phyloP scores from a whole-genome alignment of 2,113 vertebrate species.

The Elachura formosa region DNA sequence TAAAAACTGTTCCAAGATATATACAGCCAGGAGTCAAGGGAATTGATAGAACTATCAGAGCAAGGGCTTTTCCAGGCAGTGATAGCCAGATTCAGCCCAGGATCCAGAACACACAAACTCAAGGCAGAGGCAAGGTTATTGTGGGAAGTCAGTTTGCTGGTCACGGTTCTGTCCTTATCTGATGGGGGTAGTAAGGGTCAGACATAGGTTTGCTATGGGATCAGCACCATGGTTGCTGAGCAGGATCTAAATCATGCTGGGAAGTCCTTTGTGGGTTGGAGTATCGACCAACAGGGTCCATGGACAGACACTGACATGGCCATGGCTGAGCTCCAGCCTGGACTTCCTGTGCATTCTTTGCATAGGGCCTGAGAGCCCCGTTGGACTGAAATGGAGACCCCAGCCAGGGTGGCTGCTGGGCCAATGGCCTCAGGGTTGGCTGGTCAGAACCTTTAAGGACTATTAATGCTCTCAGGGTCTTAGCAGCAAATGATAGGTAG shows the following conservation, averaged over 20 bases:
- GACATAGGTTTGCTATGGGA: too few relatives aligned
- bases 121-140: not conserved
- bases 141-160: not conserved
- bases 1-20: not conserved
- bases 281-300: not conserved
- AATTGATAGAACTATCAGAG: not conserved
- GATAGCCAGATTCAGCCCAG: not conserved
- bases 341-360: not conserved
- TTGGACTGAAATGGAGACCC: not conserved
- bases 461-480: not conserved
- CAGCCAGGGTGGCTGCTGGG: not conserved
- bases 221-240: fast-evolving
- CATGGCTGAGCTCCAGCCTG: not conserved
- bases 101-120: not conserved
- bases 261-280: not conserved
- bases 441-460: not conserved
- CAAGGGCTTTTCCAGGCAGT: not conserved
- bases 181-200: not conserved
- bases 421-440: not conserved
- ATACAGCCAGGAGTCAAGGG: not conserved
- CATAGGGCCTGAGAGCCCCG: fast-evolving
- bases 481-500: not conserved
- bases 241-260: not conserved
- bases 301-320: not conserved
- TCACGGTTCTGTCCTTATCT: not conserved